Percentiles rank a stretch among this genome's conserved stretches.
Evolutionary conservation across 2,113 vertebrate genomes (phyloP).

Genomic region (rat (Rattus norvegicus)): GRCr8 NC_086029.1:73022001-73022500

Average conservation of each 20-base stretch:
- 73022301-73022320: neutral
- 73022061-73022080: neutral
- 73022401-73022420: neutral
- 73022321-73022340: neutral
- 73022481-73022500: neutral
- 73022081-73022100: neutral
- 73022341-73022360: neutral
- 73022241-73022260: neutral
- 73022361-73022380: neutral
- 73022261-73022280: neutral
- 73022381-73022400: neutral
- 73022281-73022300: neutral
- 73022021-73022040: neutral
- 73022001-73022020: neutral
- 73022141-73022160: neutral
- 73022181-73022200: neutral
- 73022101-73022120: neutral
- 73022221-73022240: neutral
- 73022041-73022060: neutral
- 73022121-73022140: neutral
- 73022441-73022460: neutral
- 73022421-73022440: neutral
- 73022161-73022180: neutral
- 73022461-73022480: neutral
- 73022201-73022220: neutral